Evolutionary conservation across 92 coral and sea anemone genomes (phyloP), one percentile per base, ranked within the genome.

Genomic region (Heliopora coerulea): DNA sequence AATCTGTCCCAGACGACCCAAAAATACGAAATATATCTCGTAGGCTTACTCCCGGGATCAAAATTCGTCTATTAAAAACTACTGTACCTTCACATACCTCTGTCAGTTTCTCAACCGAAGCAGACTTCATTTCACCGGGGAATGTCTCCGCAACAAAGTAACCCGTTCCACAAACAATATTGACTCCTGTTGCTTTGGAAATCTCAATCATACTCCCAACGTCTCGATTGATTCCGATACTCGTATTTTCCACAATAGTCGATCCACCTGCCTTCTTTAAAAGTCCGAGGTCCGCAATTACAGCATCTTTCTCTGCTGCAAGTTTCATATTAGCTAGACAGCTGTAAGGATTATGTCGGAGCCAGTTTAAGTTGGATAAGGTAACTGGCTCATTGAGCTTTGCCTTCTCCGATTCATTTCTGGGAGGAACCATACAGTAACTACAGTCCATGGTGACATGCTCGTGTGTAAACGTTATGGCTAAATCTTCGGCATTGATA

Each of bases 221-320:
- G 78, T 89, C 83, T 60, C 96, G 80, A 18, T 72, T 30, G 17
- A 91, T 91, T 18, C 97, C 97, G 34, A 62, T 37, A 25, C 89
- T 86, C 26, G 97, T 89, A 19, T 82, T 83, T 29, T 91, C 97
- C 35, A 91, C 91, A 48, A 91, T 85, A 15, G 91, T 89, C 18
- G 87, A 88, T 0, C 97, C 97, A 0, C 97, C 97, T 46, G 90
- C 97, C 41, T 91, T 78, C 75, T 91, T 91, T 74, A 91, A 86
- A 75, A 82, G 74, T 30, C 83, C 54, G 1, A 89, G 79, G 40
- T 91, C 97, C 32, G 62, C 65, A 37, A 91, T 78, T 41, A 91
- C 90, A 35, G 87, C 97, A 19, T 91, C 97, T 23, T 86, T 86
- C 37, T 91, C 97, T 31, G 89, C 89, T 0, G 89, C 97, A 23